Conservation (phyloP, 2,113 vertebrate species). For the Piprites chloris region DNA sequence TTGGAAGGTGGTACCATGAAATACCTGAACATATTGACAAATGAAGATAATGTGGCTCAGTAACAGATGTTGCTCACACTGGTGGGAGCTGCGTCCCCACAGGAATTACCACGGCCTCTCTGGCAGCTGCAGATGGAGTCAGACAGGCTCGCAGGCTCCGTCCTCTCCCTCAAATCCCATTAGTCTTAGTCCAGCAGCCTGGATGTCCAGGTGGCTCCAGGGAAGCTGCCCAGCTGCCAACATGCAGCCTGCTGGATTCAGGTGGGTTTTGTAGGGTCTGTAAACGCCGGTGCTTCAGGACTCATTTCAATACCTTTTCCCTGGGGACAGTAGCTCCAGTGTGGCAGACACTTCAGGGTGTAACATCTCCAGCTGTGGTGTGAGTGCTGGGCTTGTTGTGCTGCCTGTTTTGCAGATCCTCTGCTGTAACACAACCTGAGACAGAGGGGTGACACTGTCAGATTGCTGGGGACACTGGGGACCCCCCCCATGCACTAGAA, state of each 20-base stretch:
- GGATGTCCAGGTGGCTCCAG: neutral
- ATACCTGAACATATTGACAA: neutral
- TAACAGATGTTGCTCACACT: neutral
- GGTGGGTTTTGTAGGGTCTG: neutral
- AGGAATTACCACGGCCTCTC: neutral
- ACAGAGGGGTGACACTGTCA: neutral
- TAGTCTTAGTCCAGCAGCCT: neutral
- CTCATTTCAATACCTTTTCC: neutral
- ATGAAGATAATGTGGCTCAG: neutral
- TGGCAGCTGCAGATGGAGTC: conserved; percentile 13
- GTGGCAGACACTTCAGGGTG: neutral
- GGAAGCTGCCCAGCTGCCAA: neutral
- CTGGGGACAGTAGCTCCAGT: neutral
- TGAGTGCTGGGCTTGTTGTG: neutral
- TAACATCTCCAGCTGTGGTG: neutral
- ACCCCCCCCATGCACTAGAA: neutral
- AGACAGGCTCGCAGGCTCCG: neutral
- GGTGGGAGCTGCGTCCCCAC: neutral
- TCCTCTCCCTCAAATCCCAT: neutral
- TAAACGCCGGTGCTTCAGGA: neutral
- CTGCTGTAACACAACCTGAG: neutral
- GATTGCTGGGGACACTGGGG: neutral
- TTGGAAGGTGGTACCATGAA: neutral
- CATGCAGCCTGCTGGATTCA: neutral
- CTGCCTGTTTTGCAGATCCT: neutral